A percentile compares a stretch with the other conserved stretches of the same genome.
These are phyloP conservation scores for Gallinago media DNA, from an alignment of 2,113 vertebrate species.

Conservation along the genomic window DNA sequence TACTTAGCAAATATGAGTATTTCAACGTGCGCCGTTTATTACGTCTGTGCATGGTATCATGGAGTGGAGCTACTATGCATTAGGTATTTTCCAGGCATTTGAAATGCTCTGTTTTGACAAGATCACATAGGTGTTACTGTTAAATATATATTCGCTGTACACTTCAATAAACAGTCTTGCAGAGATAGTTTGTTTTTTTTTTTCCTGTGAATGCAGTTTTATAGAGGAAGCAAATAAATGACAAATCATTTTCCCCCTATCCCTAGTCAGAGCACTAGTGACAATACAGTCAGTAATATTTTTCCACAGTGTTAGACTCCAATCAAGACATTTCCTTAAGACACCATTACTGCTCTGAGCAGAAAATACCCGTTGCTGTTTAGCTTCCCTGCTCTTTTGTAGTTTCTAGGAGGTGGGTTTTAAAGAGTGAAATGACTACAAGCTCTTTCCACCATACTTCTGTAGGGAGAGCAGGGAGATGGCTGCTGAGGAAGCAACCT, in stretches of 20 bases:
- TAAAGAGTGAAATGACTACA: background rate
- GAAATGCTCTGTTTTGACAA: background rate
- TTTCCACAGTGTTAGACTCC: background rate
- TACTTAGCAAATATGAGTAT: background rate
- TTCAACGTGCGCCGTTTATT: background rate
- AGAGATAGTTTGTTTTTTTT: background rate
- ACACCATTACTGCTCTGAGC: background rate
- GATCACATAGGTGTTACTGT: conserved; percentile 18
- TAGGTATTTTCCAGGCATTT: background rate
- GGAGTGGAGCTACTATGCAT: background rate
- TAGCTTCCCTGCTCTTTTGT: background rate
- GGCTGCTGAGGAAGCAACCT: background rate
- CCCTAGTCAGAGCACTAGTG: background rate
- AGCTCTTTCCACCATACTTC: background rate
- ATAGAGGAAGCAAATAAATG: background rate
- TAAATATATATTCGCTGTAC: background rate
- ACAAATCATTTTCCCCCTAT: background rate
- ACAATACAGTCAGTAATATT: background rate
- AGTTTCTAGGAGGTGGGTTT: background rate
- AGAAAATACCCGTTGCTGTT: background rate
- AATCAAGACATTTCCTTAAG: background rate
- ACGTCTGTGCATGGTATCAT: background rate
- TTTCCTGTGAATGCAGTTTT: background rate
- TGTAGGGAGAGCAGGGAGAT: background rate
- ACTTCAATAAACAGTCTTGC: background rate